Evolutionary conservation across 2,888 invertebrate species (phyloP).

Genomic region (Nomada ferruginata): DNA sequence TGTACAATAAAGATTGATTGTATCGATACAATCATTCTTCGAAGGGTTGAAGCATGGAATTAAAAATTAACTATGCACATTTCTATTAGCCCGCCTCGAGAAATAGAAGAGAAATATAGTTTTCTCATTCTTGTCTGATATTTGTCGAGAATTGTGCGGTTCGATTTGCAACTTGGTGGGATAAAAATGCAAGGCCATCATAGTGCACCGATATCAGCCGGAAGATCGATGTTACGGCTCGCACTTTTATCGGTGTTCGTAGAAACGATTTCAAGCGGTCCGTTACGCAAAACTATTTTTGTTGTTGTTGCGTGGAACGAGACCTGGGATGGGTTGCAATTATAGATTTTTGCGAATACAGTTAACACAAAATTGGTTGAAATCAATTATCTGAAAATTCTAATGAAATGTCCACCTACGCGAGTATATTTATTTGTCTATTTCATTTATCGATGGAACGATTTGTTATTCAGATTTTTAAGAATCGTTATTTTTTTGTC

Average conservation of each 20-base stretch:
- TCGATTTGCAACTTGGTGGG: not conserved
- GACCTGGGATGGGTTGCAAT: not conserved
- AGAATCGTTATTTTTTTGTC: not conserved
- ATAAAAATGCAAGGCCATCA: conserved; percentile 12
- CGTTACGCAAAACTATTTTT: not conserved
- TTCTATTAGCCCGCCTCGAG: too few relatives aligned
- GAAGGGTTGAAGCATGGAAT: too few relatives aligned
- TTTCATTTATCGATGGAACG: not conserved
- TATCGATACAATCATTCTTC: too few relatives aligned
- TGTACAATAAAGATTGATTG: too few relatives aligned
- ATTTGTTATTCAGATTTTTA: not conserved
- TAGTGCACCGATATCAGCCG: conserved; percentile 21
- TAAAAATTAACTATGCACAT: too few relatives aligned
- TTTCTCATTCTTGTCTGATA: not conserved
- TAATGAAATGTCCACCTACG: too few relatives aligned
- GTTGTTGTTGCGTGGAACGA: not conserved
- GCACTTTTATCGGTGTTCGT: conserved; percentile 16
- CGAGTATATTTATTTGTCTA: too few relatives aligned
- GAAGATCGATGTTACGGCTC: conserved; percentile 18
- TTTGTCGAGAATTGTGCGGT: not conserved
- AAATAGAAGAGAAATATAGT: too few relatives aligned
- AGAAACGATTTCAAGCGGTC: conserved; percentile 10
- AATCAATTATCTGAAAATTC: too few relatives aligned
- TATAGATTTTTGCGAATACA: not conserved
- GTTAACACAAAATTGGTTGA: too few relatives aligned